Evolutionary conservation across 2,888 invertebrate species (phyloP).

Genomic region (Coenonympha arcania): DNA sequence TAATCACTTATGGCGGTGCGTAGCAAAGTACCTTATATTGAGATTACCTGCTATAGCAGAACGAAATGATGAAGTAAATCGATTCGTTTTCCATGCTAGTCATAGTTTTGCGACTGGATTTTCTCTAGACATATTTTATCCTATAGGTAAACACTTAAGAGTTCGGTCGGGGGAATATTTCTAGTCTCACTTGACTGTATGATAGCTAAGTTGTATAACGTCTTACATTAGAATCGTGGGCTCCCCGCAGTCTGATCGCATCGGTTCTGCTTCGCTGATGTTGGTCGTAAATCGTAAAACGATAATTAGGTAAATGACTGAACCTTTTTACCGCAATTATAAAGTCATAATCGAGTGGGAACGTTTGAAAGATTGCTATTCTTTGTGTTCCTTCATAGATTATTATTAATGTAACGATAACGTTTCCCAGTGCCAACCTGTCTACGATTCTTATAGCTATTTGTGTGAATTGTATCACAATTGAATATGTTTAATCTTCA

Average conservation of each 20-base stretch:
- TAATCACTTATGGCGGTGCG: too few relatives aligned
- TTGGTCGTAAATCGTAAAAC: neutral
- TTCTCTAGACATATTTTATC: too few relatives aligned
- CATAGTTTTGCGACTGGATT: too few relatives aligned
- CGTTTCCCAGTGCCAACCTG: neutral
- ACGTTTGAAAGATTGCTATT: neutral
- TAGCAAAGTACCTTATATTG: too few relatives aligned
- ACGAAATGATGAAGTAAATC: too few relatives aligned
- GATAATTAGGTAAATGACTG: constrained; percentile 1
- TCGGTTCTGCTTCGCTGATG: neutral
- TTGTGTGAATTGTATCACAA: neutral
- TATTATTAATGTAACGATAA: neutral
- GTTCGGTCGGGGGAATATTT: neutral
- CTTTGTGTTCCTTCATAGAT: neutral
- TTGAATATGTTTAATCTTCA: neutral
- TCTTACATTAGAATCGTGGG: neutral
- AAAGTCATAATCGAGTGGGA: constrained; percentile 3
- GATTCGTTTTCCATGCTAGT: too few relatives aligned
- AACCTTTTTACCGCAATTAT: constrained; percentile 1
- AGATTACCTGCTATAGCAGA: too few relatives aligned
- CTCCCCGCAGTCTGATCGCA: constrained; percentile 1
- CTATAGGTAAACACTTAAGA: neutral
- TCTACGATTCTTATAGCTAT: neutral
- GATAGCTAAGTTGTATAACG: neutral
- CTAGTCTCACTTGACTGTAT: neutral